Conservation (phyloP, 92 coral and sea anemone genomes). For the Porites rus region DNA sequence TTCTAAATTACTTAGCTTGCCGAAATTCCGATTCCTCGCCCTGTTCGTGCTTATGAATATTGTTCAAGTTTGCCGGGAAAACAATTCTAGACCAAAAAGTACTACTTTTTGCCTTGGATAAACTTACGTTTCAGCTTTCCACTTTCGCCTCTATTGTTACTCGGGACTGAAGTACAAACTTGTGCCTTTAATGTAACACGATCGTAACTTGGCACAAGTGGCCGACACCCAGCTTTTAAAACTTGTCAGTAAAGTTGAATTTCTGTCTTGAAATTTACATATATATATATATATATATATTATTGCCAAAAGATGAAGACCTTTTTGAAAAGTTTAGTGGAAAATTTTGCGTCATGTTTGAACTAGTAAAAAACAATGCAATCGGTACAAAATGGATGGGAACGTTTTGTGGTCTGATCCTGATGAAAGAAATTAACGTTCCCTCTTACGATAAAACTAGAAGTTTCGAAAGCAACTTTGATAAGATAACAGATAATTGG, state of each 20-base stretch:
- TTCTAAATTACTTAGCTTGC: neutral
- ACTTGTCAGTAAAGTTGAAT: neutral
- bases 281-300: neutral
- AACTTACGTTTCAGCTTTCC: neutral
- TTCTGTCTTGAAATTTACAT: neutral
- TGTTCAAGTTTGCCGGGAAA: neutral
- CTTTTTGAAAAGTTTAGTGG: neutral
- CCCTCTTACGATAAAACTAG: constrained; percentile 4
- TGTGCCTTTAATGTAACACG: neutral
- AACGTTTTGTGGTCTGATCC: constrained; percentile 35
- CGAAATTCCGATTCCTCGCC: too few relatives aligned
- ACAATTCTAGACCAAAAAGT: too few relatives aligned
- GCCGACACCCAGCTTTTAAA: constrained; percentile 7
- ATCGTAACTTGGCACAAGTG: neutral
- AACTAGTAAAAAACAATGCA: neutral
- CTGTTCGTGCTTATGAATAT: too few relatives aligned
- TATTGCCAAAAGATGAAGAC: neutral
- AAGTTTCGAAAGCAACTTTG: constrained; percentile 25
- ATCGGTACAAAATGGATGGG: neutral
- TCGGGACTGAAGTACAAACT: neutral
- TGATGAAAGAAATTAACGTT: neutral
- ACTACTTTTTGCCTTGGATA: neutral
- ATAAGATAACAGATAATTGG: constrained; percentile 39
- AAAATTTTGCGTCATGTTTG: neutral
- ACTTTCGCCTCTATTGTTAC: neutral